Percentiles rank a stretch among this genome's conserved stretches.
These are phyloP conservation scores for Psephotus haematonotus DNA, from an alignment of 2,113 vertebrate species.

Conservation along the genomic window DNA sequence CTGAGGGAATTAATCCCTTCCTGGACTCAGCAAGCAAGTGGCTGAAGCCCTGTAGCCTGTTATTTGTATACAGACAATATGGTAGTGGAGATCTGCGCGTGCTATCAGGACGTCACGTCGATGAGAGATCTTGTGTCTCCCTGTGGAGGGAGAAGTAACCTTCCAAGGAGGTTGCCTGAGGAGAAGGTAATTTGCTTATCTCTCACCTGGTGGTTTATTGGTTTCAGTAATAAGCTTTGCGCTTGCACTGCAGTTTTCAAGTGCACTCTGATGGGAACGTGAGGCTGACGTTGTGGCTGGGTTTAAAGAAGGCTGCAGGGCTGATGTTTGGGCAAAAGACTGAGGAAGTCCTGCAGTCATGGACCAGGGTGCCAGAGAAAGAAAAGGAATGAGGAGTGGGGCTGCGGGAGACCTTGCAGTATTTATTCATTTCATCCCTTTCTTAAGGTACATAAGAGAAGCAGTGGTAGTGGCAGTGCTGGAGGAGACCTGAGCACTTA, in stretches of 20 bases:
- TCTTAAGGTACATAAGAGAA: not conserved
- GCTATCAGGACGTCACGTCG: not conserved
- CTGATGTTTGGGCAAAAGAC: not conserved
- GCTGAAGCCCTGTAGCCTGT: not conserved
- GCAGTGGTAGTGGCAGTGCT: not conserved
- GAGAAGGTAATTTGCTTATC: constrained; percentile 26
- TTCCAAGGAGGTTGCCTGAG: not conserved
- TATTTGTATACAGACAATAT: not conserved
- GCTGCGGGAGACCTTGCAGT: not conserved
- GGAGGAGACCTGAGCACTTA: not conserved
- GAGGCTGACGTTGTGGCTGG: not conserved
- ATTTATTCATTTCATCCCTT: not conserved
- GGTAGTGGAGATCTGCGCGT: not conserved
- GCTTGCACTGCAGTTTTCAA: not conserved
- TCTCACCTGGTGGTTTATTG: constrained; percentile 1
- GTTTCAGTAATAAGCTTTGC: constrained; percentile 24
- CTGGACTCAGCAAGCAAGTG: not conserved
- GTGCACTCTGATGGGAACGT: not conserved
- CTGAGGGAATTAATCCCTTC: not conserved
- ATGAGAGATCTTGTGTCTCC: not conserved
- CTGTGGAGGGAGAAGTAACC: not conserved
- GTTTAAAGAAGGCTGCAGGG: not conserved
- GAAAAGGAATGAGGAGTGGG: not conserved
- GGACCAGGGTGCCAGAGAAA: not conserved
- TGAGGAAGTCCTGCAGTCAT: not conserved